Evolutionary conservation across 2,888 invertebrate genomes (phyloP), one percentile per base, ranked within the genome.

Genomic region (Danaus chrysippus): DNA sequence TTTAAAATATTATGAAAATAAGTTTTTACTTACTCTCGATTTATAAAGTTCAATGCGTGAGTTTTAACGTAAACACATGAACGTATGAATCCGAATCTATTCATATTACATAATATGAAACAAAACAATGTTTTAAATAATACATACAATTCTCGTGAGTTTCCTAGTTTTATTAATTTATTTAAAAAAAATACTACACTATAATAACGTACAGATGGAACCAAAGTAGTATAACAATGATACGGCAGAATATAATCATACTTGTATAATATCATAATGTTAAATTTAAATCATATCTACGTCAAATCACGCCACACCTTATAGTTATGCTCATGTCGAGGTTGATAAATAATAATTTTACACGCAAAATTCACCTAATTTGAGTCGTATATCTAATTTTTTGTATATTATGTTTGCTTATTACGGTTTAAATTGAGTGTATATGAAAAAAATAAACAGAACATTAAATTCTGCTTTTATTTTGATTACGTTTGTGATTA

Each of bases 401-500:
- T 17, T 49, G 10, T 10, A 49, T 49, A 17, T 49, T 49, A 17
- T 15, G 15, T 49, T 49, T 17, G 17, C 49, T 49, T 17, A 49
- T 49, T 49, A 49, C 49, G 17, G 49, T 17, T 49, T 49, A 49
- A 17, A 49, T 49, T 49, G 17, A 49, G 49, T 49, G 49, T 10
- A 17, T 49, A 49, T 49, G 15, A 49, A 49, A 49, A 49, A 49
- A 49, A 49, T 49, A 49, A 49, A 49, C 49, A 49, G 15, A 17
- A 17, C 49, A 49, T 49, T 49, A 49, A 49, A 49, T 49, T 49
- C 15, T 49, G 23, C 10, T 49, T 46, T 46, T 3, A 49, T 15
- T 17, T 49, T 49, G 17, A 17, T 49, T 49, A 49, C 49, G 49
- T 49, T 34, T 34, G 10, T 49, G 49, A 49, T 58, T 46, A 58